A percentile compares a stretch with the other conserved stretches of the same genome.
These are phyloP conservation scores for Acanthosepion pharaonis DNA, from an alignment of 2,888 invertebrate species.

Conservation along the genomic window DNA sequence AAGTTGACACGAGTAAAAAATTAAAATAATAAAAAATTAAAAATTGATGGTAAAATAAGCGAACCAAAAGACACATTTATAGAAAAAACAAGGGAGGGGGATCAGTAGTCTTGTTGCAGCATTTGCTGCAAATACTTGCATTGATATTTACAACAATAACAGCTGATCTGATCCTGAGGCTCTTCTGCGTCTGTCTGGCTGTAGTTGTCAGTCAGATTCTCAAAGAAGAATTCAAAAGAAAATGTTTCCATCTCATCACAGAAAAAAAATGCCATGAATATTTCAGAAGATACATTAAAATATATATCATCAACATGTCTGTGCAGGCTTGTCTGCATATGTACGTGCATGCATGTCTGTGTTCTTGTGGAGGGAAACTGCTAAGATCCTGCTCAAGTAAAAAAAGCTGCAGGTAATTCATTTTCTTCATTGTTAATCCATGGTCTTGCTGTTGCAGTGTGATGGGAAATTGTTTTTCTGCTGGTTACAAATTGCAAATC, in stretches of 20 bases:
- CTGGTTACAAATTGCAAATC: conserved; percentile 63
- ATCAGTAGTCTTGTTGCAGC: neutral
- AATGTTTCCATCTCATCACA: conserved; percentile 10
- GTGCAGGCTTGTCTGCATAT: neutral
- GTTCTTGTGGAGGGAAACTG: conserved; percentile 1
- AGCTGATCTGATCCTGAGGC: neutral
- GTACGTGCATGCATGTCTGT: conserved; percentile 39
- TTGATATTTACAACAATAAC: neutral
- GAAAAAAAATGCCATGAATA: conserved; percentile 40
- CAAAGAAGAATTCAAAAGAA: neutral
- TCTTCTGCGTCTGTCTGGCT: neutral
- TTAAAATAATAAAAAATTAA: neutral
- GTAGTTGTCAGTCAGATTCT: neutral
- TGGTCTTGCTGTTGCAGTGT: conserved; percentile 34
- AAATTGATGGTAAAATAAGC: neutral
- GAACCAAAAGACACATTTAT: neutral
- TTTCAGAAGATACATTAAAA: conserved; percentile 40
- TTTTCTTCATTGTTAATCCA: conserved; percentile 33
- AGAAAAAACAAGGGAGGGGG: neutral
- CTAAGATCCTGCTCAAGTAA: neutral
- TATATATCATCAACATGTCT: neutral
- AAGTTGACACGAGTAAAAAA: neutral
- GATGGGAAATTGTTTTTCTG: neutral
- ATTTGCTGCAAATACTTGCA: neutral
- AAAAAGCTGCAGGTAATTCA: neutral